Evolutionary conservation across 1,140 invertebrate genomes (phyloP).

Genomic region (Pseudomyrmex flavicornis): DNA sequence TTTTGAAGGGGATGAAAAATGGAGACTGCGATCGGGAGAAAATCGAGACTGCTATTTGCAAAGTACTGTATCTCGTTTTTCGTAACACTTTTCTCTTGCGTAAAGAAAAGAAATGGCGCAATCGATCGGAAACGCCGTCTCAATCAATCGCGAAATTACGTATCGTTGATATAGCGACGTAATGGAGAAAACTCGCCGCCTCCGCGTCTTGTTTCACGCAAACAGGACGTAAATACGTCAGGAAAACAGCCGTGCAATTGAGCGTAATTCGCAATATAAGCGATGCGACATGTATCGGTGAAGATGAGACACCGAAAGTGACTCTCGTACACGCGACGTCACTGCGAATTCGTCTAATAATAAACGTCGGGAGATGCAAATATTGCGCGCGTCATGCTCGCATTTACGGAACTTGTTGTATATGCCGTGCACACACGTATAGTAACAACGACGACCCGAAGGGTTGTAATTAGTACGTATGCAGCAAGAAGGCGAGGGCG

Average conservation of each 20-base stretch:
- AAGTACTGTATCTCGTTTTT: not conserved
- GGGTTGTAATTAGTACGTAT: slow-evolving; percentile 63
- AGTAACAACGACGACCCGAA: slow-evolving; percentile 46
- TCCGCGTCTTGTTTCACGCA: slow-evolving; percentile 25
- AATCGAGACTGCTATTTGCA: too few relatives aligned
- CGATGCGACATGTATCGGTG: slow-evolving; percentile 10
- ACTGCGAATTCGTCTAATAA: slow-evolving; percentile 23
- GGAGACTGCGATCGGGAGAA: too few relatives aligned
- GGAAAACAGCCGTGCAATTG: not conserved
- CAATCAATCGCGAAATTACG: slow-evolving; percentile 18
- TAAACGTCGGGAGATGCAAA: slow-evolving; percentile 30
- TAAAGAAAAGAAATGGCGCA: not conserved
- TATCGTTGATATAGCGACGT: slow-evolving; percentile 1
- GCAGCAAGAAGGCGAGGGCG: slow-evolving; percentile 57
- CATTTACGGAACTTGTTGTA: slow-evolving; percentile 8
- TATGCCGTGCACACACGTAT: not conserved
- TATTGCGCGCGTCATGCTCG: slow-evolving; percentile 25
- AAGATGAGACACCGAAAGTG: slow-evolving; percentile 30
- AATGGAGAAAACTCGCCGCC: slow-evolving; percentile 11
- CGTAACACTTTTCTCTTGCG: not conserved
- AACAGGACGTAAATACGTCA: slow-evolving; percentile 46
- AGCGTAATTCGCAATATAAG: not conserved
- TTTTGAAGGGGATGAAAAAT: too few relatives aligned
- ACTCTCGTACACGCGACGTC: slow-evolving; percentile 38
- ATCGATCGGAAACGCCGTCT: not conserved